phyloP scores from a whole-genome alignment of 2,113 vertebrate genomes.

The Stigmatopora nigra region DNA sequence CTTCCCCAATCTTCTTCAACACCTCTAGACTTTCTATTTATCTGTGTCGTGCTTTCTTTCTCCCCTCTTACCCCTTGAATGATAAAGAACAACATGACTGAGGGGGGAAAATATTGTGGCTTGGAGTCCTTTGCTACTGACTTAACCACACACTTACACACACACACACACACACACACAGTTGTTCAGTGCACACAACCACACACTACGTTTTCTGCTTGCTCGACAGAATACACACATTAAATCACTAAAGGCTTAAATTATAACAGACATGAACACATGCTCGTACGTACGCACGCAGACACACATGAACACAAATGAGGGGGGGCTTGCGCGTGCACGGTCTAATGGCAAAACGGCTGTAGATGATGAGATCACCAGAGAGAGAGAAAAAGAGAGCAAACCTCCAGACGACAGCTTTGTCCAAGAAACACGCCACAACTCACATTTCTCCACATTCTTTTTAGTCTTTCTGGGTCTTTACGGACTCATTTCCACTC shows the following conservation, averaged over 20 bases:
- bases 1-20: constrained; percentile 15
- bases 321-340: constrained; percentile 5
- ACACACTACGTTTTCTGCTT: constrained; percentile 57
- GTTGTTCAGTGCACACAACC: constrained; percentile 8
- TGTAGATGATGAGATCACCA: constrained; percentile 73
- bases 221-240: constrained; percentile 62
- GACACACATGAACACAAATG: constrained; percentile 11
- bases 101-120: constrained; percentile 63
- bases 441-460: constrained; percentile 17
- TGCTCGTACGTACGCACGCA: constrained; percentile 28
- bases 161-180: constrained; percentile 27
- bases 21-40: constrained; percentile 25
- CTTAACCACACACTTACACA: constrained; percentile 38
- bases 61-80: constrained; percentile 39
- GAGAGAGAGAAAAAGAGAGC: constrained; percentile 61
- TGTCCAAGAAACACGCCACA: constrained; percentile 59
- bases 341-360: constrained; percentile 58
- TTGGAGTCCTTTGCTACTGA: constrained; percentile 50
- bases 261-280: constrained; percentile 54
- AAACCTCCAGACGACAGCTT: constrained; percentile 68
- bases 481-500: neutral
- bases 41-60: constrained; percentile 22
- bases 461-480: constrained; percentile 1
- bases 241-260: constrained; percentile 61
- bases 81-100: constrained; percentile 63